phyloP scores from a whole-genome alignment of 2,888 invertebrate genomes.

The Ochropacha duplaris region DNA sequence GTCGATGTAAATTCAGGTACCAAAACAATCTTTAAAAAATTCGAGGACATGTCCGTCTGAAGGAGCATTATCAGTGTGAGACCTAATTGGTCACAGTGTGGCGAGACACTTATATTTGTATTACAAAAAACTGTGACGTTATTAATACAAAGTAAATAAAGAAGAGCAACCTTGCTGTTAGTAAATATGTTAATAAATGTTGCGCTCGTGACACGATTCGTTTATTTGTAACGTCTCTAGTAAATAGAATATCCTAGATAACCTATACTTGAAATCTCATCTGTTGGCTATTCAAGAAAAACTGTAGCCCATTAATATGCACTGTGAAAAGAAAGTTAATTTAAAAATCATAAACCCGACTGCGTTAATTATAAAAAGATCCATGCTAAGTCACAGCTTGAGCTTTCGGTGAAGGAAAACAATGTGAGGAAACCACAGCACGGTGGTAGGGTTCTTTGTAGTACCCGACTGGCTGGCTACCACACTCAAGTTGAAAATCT shows the following conservation, averaged over 20 bases:
- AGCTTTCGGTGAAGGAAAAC: too few relatives aligned
- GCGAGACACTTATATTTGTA: not conserved
- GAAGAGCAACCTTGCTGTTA: not conserved
- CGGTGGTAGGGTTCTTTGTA: too few relatives aligned
- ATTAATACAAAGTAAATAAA: not conserved
- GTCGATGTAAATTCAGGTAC: too few relatives aligned
- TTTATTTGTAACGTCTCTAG: not conserved
- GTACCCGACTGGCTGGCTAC: too few relatives aligned
- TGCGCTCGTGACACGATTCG: not conserved
- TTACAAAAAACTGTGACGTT: not conserved
- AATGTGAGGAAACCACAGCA: too few relatives aligned
- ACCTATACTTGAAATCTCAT: not conserved
- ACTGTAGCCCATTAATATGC: too few relatives aligned
- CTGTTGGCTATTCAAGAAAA: not conserved
- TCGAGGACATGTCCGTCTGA: not conserved
- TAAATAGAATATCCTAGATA: not conserved
- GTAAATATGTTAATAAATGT: not conserved
- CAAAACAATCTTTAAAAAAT: too few relatives aligned
- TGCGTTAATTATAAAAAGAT: too few relatives aligned
- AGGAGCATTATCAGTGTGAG: not conserved
- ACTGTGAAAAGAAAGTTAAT: too few relatives aligned
- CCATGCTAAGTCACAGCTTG: too few relatives aligned
- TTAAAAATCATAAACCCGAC: too few relatives aligned
- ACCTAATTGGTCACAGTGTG: not conserved
- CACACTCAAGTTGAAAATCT: too few relatives aligned